A percentile compares a stretch with the other conserved stretches of the same genome.
Conservation (phyloP, 1,140 invertebrate genomes). For the Saxidomus purpurata region DNA sequence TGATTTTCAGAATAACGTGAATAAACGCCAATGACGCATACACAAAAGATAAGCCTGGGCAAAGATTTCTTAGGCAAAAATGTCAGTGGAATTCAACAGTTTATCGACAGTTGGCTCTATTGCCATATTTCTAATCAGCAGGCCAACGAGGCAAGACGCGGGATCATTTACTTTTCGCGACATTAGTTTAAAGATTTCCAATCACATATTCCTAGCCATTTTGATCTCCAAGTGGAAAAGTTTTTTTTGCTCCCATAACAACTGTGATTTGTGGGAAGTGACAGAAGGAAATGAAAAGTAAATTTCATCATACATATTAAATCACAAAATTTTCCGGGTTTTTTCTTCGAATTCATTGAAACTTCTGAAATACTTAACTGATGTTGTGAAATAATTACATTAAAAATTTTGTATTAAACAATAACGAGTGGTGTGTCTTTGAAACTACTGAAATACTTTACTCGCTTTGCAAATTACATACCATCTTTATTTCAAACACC, state of each 20-base stretch:
- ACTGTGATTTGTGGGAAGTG: too few species aligned
- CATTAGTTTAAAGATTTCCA: conserved; percentile 15
- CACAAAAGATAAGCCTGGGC: conserved; percentile 10
- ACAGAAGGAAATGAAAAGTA: not conserved
- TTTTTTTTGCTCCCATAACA: too few species aligned
- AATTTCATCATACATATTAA: not conserved
- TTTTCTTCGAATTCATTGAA: too few species aligned
- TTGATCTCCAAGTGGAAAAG: not conserved
- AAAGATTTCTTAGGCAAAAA: not conserved
- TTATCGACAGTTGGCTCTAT: not conserved
- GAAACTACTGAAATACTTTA: too few species aligned
- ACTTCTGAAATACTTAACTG: too few species aligned
- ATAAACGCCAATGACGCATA: not conserved
- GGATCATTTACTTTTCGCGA: conserved; percentile 7
- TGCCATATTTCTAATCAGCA: conserved; percentile 9
- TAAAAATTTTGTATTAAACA: too few species aligned
- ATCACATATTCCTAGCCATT: conserved; percentile 1
- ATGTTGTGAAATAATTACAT: too few species aligned
- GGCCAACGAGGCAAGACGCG: not conserved
- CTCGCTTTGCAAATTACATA: too few species aligned
- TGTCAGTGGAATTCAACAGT: conserved; percentile 10
- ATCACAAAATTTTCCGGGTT: not conserved
- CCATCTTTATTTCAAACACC: too few species aligned
- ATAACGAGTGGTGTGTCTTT: too few species aligned
- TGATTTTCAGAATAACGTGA: conserved; percentile 10